Percentiles rank a stretch among this genome's conserved stretches.
Evolutionary conservation across 2,113 vertebrate species (phyloP).

Genomic region (Planiliza haematocheilus): DNA sequence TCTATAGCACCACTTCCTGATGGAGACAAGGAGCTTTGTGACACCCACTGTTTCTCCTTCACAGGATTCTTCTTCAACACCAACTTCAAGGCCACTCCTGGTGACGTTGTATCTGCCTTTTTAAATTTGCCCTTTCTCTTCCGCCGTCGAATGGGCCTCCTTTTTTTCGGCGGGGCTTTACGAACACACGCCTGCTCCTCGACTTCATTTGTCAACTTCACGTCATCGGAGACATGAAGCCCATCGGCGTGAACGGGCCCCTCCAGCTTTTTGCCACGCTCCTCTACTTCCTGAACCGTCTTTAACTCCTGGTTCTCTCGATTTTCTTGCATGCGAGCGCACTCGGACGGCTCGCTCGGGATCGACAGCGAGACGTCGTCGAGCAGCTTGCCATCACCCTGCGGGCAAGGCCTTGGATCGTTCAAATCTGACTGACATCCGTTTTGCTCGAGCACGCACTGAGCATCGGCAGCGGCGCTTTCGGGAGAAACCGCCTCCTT

Average conservation of each 20-base stretch:
- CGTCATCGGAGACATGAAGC: conserved; percentile 19
- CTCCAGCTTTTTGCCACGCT: conserved; percentile 11
- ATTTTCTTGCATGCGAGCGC: conserved; percentile 56
- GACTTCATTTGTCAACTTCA: conserved; percentile 26
- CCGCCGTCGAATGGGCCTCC: conserved; percentile 13
- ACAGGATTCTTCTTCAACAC: conserved; percentile 76
- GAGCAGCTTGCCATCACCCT: conserved; percentile 43
- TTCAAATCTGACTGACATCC: conserved; percentile 39
- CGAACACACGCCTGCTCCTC: background rate
- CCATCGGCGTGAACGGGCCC: conserved; percentile 10
- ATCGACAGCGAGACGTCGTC: conserved; percentile 2
- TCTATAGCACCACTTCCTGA: background rate
- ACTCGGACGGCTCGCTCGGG: conserved; percentile 20
- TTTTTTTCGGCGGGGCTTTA: conserved; percentile 36
- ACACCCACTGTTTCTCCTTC: conserved; percentile 71
- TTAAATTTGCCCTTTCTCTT: conserved; percentile 48
- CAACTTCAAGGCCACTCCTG: conserved; percentile 61
- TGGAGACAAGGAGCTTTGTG: conserved; percentile 58
- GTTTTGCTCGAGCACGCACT: conserved; percentile 33
- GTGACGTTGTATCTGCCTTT: conserved; percentile 13
- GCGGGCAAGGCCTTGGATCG: conserved; percentile 8
- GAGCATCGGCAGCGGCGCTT: conserved; percentile 6
- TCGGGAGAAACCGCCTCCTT: conserved; percentile 39
- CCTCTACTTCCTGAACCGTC: conserved; percentile 16
- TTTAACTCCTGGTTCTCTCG: conserved; percentile 61